Conservation (phyloP, 2,888 invertebrate species). For the Epinotia ramella region DNA sequence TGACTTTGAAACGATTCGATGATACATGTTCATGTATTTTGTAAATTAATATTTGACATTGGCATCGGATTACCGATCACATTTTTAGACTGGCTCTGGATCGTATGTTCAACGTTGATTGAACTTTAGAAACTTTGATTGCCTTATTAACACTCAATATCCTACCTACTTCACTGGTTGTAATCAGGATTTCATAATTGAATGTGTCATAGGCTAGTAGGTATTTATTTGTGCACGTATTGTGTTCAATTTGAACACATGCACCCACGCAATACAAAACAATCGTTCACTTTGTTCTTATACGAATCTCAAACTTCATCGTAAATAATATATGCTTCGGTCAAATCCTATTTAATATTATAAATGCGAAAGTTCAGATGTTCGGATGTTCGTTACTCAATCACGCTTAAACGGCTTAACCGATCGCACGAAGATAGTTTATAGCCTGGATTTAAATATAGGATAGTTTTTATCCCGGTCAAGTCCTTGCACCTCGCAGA, state of each 20-base stretch:
- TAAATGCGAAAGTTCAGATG: too few relatives aligned
- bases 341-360: too few relatives aligned
- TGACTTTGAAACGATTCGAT: background rate
- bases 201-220: background rate
- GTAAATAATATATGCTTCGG: too few relatives aligned
- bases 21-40: constrained; percentile 17
- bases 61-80: constrained; percentile 20
- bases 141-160: background rate
- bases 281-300: too few relatives aligned
- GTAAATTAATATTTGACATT: constrained; percentile 31
- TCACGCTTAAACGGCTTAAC: too few relatives aligned
- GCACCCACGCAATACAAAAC: background rate
- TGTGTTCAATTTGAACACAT: too few relatives aligned
- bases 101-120: constrained; percentile 15
- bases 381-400: too few relatives aligned
- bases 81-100: constrained; percentile 7
- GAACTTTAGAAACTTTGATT: constrained; percentile 5
- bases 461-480: too few relatives aligned
- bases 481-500: too few relatives aligned
- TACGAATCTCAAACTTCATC: too few relatives aligned
- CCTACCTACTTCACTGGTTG: background rate
- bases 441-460: too few relatives aligned
- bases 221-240: background rate
- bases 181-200: background rate
- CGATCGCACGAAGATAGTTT: too few relatives aligned